phyloP scores from a whole-genome alignment of 1,140 invertebrate species.

The Diploscapter pachys region DNA sequence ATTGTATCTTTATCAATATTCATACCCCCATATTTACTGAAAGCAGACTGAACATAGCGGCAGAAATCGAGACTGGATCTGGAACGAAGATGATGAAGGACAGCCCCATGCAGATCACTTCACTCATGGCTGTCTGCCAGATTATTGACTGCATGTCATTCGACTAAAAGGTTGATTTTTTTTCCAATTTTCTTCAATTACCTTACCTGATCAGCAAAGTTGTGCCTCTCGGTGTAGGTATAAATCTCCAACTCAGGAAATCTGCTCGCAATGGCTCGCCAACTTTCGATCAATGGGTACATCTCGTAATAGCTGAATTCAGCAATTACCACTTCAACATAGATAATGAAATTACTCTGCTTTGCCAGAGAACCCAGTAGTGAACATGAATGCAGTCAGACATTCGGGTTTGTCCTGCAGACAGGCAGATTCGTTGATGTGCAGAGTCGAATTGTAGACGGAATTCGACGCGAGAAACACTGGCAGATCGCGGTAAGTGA shows the following conservation, averaged over 20 bases:
- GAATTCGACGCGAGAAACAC: not conserved
- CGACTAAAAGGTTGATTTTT: no score
- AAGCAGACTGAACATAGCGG: constrained; percentile 55
- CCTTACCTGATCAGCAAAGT: constrained; percentile 38
- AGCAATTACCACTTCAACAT: not conserved
- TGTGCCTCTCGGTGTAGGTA: constrained; percentile 33
- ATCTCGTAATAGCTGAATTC: constrained; percentile 34
- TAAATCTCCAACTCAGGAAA: constrained; percentile 32
- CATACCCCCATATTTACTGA: constrained; percentile 54
- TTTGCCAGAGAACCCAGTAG: constrained; percentile 39
- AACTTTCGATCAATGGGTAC: constrained; percentile 36
- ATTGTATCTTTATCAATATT: no score
- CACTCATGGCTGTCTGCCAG: constrained; percentile 58
- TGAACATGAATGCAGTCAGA: constrained; percentile 33
- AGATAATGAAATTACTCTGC: constrained; percentile 16
- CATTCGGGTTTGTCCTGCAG: constrained; percentile 24
- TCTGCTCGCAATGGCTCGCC: constrained; percentile 33
- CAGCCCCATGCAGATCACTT: constrained; percentile 58
- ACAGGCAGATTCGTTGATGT: constrained; percentile 24
- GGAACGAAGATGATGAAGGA: constrained; percentile 60
- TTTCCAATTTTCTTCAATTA: no score
- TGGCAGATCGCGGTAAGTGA: no score
- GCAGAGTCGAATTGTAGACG: constrained; percentile 27
- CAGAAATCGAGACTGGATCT: constrained; percentile 55
- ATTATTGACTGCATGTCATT: constrained; percentile 39